Evolutionary conservation across 1,140 invertebrate genomes (phyloP).

Genomic region (Cephus cinctus): DNA sequence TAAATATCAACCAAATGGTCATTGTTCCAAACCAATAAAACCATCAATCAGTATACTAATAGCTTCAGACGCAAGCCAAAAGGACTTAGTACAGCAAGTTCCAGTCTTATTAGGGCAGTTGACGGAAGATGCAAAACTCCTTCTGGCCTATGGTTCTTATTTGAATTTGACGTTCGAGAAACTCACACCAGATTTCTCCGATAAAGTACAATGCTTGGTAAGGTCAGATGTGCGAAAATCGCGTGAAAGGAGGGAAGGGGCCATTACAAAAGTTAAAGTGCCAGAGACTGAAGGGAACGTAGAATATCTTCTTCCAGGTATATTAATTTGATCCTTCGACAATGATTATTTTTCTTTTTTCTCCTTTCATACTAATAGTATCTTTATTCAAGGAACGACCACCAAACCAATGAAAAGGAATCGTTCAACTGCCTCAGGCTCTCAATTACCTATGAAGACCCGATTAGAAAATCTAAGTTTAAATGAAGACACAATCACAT

Average conservation of each 20-base stretch:
- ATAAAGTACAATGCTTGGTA: conserved; percentile 61
- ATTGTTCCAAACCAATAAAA: conserved; percentile 68
- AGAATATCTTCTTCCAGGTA: conserved; percentile 53
- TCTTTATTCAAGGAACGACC: no score
- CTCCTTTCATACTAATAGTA: no score
- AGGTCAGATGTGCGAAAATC: conserved; percentile 53
- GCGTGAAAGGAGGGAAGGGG: conserved; percentile 44
- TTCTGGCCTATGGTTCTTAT: conserved; percentile 61
- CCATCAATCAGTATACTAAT: conserved; percentile 71
- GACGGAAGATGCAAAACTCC: conserved; percentile 52
- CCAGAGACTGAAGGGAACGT: conserved; percentile 51
- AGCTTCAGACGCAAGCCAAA: conserved; percentile 57
- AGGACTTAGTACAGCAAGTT: conserved; percentile 57
- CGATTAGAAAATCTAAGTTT: conserved; percentile 71
- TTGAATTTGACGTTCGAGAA: conserved; percentile 64
- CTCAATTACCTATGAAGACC: conserved; percentile 74
- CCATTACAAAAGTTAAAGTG: conserved; percentile 52
- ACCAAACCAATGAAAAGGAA: conserved; percentile 50
- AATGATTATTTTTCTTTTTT: not conserved
- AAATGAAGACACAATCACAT: conserved; percentile 53
- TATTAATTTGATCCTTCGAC: conserved; percentile 1
- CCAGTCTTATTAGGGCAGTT: conserved; percentile 55
- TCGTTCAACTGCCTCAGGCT: conserved; percentile 43
- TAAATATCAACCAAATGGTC: conserved; percentile 73
- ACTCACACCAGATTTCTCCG: conserved; percentile 59